Conservation (phyloP, 2,113 vertebrate species). For the Lathamus discolor region DNA sequence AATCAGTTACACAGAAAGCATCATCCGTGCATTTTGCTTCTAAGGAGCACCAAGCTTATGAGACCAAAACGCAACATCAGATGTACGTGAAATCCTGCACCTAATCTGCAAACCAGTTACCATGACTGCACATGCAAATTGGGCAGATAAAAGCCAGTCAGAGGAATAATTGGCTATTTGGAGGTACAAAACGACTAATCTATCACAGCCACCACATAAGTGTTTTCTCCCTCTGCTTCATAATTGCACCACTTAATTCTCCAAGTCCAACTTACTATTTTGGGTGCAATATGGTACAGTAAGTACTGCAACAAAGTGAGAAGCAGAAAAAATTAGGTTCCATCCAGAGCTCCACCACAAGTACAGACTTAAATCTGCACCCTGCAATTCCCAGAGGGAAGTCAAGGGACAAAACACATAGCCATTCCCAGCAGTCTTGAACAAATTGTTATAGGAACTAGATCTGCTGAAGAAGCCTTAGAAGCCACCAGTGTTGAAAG, state of each 20-base stretch:
- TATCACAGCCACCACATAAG: constrained; percentile 54
- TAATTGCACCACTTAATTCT: constrained; percentile 37
- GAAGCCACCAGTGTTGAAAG: neutral
- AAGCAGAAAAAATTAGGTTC: neutral
- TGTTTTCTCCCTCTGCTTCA: neutral
- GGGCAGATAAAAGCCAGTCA: constrained; percentile 66
- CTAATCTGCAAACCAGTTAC: constrained; percentile 63
- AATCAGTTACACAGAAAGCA: neutral
- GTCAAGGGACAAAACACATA: neutral
- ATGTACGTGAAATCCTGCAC: constrained; percentile 36
- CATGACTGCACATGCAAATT: constrained; percentile 69
- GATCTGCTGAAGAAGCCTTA: neutral
- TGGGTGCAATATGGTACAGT: neutral
- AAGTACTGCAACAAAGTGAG: neutral
- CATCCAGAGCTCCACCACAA: neutral
- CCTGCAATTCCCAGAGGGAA: rapidly evolving
- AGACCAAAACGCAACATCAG: constrained; percentile 24
- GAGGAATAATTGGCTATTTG: constrained; percentile 64
- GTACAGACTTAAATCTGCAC: neutral
- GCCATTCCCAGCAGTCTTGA: neutral
- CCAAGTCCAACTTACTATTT: neutral
- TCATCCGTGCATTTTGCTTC: neutral
- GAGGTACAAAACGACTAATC: constrained; percentile 64
- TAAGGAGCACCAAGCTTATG: neutral
- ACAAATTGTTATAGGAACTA: rapidly evolving